A percentile compares a stretch with the other conserved stretches of the same genome.
Conservation (phyloP, 2,797 vertebrate species). For the Sebastes vulpes region DNA sequence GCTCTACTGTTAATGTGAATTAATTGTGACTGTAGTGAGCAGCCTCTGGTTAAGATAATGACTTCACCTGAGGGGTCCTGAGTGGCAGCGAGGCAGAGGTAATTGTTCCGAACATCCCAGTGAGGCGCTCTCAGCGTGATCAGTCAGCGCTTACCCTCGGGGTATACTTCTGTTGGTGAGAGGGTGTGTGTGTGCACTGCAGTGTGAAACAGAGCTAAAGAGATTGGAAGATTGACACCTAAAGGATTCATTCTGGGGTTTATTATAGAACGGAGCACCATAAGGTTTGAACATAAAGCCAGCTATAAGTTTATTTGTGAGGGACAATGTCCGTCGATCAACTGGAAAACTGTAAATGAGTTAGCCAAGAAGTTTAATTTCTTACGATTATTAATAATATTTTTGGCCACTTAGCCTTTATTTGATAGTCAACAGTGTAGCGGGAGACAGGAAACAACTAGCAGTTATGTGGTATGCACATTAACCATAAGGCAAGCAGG, state of each 20-base stretch:
- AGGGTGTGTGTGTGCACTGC: neutral
- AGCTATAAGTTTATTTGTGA: neutral
- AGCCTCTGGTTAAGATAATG: constrained; percentile 79
- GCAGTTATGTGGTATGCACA: no score
- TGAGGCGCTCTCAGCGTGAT: constrained; percentile 73
- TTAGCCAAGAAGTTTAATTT: neutral
- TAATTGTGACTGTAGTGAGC: constrained; percentile 72
- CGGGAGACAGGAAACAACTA: neutral
- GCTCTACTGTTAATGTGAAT: constrained; percentile 64
- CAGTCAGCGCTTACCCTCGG: constrained; percentile 9
- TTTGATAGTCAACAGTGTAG: neutral
- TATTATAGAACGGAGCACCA: neutral
- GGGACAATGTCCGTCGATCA: neutral
- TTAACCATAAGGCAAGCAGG: neutral
- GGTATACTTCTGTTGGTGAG: neutral
- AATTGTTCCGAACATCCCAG: constrained; percentile 83
- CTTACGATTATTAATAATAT: neutral
- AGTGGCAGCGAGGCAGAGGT: constrained; percentile 74
- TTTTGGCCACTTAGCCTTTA: neutral
- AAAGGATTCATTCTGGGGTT: constrained; percentile 7
- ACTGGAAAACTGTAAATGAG: neutral
- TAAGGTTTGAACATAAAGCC: neutral
- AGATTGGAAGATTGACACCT: constrained; percentile 6
- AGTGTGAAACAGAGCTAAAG: constrained; percentile 22
- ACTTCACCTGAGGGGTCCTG: constrained; percentile 79